Evolutionary conservation across 2,113 vertebrate genomes (phyloP).

Genomic region (Spilogale gracilis): DNA sequence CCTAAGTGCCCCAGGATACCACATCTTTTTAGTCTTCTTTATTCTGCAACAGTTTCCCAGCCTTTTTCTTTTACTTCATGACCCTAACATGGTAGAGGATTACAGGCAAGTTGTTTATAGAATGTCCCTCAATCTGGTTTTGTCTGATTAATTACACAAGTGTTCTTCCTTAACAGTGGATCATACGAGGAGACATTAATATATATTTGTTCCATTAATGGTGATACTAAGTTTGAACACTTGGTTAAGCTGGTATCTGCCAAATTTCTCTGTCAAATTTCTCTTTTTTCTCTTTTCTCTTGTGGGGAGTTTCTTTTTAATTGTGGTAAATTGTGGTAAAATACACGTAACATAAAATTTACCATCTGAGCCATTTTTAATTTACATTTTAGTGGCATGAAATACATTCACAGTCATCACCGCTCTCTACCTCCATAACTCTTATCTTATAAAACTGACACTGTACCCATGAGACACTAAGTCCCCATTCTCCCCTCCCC

Average conservation of each 20-base stretch:
- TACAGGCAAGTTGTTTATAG: slow-evolving; percentile 32
- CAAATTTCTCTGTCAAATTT: neutral
- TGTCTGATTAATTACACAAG: neutral
- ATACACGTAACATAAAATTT: neutral
- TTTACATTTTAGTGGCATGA: neutral
- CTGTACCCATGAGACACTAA: neutral
- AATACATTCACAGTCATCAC: neutral
- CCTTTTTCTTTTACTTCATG: slow-evolving; percentile 2
- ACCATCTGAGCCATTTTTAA: slow-evolving; percentile 16
- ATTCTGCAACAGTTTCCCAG: neutral
- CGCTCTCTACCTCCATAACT: neutral
- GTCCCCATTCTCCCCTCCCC: neutral
- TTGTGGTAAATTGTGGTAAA: neutral
- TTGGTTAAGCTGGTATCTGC: slow-evolving; percentile 50
- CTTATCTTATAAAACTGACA: slow-evolving; percentile 34
- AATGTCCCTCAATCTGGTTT: neutral
- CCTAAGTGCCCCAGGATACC: too few relatives aligned
- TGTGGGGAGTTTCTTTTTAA: neutral
- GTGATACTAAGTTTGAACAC: neutral
- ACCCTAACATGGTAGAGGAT: slow-evolving; percentile 43
- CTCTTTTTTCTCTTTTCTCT: slow-evolving; percentile 21
- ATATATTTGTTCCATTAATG: neutral
- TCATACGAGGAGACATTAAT: neutral
- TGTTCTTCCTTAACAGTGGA: neutral
- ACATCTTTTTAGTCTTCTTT: neutral